Conservation (phyloP, 2,113 vertebrate species). For the Sclerurus mexicanus region DNA sequence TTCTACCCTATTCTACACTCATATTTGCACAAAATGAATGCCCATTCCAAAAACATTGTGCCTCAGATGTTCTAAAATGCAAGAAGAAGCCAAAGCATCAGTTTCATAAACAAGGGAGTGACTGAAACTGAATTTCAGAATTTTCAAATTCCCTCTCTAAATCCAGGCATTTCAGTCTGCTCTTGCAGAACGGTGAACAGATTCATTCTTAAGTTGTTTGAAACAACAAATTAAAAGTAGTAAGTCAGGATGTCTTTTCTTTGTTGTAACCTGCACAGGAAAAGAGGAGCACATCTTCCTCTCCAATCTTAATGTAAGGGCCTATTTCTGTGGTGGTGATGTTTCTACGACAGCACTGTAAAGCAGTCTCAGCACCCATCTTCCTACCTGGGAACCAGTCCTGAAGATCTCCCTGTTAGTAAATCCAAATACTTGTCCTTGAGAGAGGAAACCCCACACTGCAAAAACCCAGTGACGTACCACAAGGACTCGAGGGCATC, state of each 20-base stretch:
- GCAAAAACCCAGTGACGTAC: slow-evolving; percentile 62
- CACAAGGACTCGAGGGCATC: slow-evolving; percentile 79
- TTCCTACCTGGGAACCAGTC: not conserved
- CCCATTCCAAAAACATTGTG: not conserved
- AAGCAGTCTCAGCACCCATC: not conserved
- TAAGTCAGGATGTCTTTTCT: not conserved
- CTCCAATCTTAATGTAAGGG: not conserved
- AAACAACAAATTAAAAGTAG: not conserved
- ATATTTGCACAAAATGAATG: not conserved
- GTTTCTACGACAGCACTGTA: not conserved
- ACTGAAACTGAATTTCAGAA: not conserved
- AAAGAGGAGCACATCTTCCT: not conserved
- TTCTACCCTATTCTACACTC: not conserved
- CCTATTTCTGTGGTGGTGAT: fast-evolving
- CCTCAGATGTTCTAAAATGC: not conserved
- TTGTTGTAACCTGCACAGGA: not conserved
- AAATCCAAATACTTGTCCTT: not conserved
- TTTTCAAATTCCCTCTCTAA: not conserved
- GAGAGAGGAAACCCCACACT: not conserved
- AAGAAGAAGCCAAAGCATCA: not conserved
- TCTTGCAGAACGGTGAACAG: not conserved
- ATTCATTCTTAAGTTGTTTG: not conserved
- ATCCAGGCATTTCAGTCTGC: not conserved
- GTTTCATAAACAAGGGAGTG: not conserved
- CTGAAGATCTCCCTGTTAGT: not conserved